A percentile compares a stretch with the other conserved stretches of the same genome.
Evolutionary conservation across 1,140 invertebrate species (phyloP).

Genomic region (Pomacea maculata): DNA sequence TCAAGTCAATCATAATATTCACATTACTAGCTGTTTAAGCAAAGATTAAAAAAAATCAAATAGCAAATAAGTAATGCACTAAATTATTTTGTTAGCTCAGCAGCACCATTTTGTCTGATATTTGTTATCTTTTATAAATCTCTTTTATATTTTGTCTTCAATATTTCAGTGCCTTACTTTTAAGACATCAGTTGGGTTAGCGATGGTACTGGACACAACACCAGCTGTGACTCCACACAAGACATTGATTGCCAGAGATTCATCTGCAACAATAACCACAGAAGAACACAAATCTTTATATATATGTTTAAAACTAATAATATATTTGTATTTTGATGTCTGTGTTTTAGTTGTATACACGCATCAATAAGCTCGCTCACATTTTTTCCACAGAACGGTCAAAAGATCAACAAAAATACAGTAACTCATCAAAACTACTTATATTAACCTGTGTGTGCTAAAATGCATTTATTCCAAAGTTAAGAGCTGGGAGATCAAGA

Average conservation of each 20-base stretch:
- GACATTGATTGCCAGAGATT: constrained; percentile 82
- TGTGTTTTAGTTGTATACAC: not conserved
- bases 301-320: not conserved
- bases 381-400: not conserved
- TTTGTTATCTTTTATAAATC: not conserved
- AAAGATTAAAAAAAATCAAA: not conserved
- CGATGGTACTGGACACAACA: constrained; percentile 57
- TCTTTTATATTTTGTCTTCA: not conserved
- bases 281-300: not conserved
- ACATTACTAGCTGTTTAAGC: not conserved
- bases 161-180: constrained; percentile 46
- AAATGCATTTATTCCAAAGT: no score
- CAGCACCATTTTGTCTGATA: not conserved
- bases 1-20: no score
- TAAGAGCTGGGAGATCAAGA: not conserved
- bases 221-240: constrained; percentile 76
- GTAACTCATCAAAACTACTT: not conserved
- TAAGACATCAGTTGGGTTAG: constrained; percentile 66
- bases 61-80: not conserved
- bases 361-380: not conserved
- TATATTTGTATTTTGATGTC: no score
- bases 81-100: not conserved
- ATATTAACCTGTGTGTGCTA: not conserved
- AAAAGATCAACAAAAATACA: not conserved
- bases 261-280: constrained; percentile 63